These are phyloP conservation scores for Triops cancriformis DNA, from an alignment of 1,140 invertebrate species.

Conservation along the genomic window DNA sequence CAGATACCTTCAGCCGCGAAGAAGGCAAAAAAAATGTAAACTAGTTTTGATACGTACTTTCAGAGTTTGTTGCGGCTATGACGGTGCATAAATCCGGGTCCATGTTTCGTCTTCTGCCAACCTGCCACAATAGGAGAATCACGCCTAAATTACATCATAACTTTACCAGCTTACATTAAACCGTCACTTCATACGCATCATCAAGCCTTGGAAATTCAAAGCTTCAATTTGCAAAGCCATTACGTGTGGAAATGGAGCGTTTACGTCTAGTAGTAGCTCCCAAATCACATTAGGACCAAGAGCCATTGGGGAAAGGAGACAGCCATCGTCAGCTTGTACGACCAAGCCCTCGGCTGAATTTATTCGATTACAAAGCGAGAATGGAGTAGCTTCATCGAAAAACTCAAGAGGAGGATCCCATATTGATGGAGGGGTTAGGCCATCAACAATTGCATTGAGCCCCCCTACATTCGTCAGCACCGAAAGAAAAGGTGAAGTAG, in stretches of 20 bases:
- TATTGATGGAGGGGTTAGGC: neutral
- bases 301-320: neutral
- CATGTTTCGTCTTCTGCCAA: no score
- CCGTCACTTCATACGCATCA: neutral
- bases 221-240: neutral
- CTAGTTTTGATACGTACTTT: no score
- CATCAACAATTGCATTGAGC: constrained; percentile 6
- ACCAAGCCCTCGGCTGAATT: neutral
- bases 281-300: neutral
- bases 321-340: neutral
- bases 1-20: neutral
- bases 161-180: no score
- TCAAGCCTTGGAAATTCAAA: neutral
- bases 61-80: no score
- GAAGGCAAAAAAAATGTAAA: neutral
- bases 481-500: neutral
- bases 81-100: no score
- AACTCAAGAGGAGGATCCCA: neutral
- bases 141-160: no score
- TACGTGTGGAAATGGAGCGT: neutral
- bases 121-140: no score
- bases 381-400: constrained; percentile 10
- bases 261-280: neutral
- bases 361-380: neutral
- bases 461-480: neutral